A percentile compares a stretch with the other conserved stretches of the same genome.
Evolutionary conservation across 2,113 vertebrate species (phyloP).

Genomic region (Oreochromis spilurus): DNA sequence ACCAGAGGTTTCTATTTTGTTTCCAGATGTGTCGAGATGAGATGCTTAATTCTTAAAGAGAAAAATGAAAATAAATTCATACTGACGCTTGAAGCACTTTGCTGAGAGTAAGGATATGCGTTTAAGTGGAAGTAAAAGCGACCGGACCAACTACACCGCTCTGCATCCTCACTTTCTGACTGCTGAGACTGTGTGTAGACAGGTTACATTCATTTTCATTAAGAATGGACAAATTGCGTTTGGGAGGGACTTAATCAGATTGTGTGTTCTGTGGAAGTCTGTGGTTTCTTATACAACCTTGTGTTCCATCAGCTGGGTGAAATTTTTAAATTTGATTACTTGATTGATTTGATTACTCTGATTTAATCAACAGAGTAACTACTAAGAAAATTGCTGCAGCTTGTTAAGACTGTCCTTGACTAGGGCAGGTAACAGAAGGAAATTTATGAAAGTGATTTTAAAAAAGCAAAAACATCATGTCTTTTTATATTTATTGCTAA

Average conservation of each 20-base stretch:
- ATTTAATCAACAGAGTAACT: conserved; percentile 25
- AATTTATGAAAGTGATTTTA: neutral
- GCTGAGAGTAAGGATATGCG: neutral
- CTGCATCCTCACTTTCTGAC: neutral
- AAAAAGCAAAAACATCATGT: neutral
- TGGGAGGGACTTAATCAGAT: conserved; percentile 50
- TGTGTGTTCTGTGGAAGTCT: conserved; percentile 35
- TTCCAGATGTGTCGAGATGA: neutral
- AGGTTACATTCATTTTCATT: conserved; percentile 59
- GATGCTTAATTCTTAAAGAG: neutral
- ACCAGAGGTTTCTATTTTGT: neutral
- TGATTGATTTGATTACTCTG: conserved; percentile 53
- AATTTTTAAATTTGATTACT: conserved; percentile 52
- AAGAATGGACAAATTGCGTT: conserved; percentile 44
- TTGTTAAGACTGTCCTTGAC: neutral
- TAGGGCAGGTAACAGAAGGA: neutral
- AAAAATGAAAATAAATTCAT: neutral
- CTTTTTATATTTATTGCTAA: neutral
- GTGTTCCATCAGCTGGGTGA: conserved; percentile 29
- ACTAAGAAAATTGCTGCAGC: neutral
- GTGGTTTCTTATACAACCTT: conserved; percentile 30
- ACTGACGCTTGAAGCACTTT: neutral
- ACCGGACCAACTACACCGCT: neutral
- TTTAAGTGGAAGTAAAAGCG: neutral
- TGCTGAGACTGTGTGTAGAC: conserved; percentile 3